phyloP scores from a whole-genome alignment of 30 jellyfish, hydroid and myxozoan genomes.

The Sanderia malayensis region DNA sequence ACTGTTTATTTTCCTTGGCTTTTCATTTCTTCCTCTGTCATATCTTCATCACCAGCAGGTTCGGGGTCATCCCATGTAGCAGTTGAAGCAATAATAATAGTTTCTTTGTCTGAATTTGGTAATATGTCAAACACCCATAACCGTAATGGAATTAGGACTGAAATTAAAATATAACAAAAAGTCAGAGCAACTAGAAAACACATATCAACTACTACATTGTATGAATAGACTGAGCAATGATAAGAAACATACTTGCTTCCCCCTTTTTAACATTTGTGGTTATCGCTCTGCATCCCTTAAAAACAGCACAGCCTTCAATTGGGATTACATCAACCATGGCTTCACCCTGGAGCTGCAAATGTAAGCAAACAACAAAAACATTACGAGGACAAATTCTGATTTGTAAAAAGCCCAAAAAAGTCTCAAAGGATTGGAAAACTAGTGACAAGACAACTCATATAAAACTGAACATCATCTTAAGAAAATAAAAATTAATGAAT shows the following conservation, averaged over 20 bases:
- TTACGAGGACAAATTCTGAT: not conserved
- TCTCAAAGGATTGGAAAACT: not conserved
- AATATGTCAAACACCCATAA: conserved; percentile 51
- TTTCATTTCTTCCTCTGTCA: conserved; percentile 19
- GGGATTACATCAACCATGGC: conserved; percentile 20
- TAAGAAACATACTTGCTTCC: conserved; percentile 44
- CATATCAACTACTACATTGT: too few relatives aligned
- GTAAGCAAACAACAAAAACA: not conserved
- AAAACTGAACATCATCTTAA: too few relatives aligned
- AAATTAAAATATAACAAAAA: not conserved
- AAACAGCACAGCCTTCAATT: conserved; percentile 30
- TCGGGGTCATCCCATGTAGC: conserved; percentile 62
- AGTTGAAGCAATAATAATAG: conserved; percentile 48
- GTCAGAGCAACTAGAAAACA: too few relatives aligned
- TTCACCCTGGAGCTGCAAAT: conserved; percentile 28
- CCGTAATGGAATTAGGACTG: conserved; percentile 63
- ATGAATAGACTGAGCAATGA: too few relatives aligned
- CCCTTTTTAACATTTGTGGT: conserved; percentile 18
- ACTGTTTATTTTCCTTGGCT: too few relatives aligned
- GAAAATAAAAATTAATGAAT: too few relatives aligned
- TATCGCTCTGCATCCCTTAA: conserved; percentile 27
- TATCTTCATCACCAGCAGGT: conserved; percentile 5
- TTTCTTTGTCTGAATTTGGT: conserved; percentile 37
- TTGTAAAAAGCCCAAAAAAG: not conserved
- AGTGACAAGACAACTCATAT: too few relatives aligned